A percentile compares a stretch with the other conserved stretches of the same genome.
Conservation (phyloP, 2,888 invertebrate species). For the Cyaniris semiargus region DNA sequence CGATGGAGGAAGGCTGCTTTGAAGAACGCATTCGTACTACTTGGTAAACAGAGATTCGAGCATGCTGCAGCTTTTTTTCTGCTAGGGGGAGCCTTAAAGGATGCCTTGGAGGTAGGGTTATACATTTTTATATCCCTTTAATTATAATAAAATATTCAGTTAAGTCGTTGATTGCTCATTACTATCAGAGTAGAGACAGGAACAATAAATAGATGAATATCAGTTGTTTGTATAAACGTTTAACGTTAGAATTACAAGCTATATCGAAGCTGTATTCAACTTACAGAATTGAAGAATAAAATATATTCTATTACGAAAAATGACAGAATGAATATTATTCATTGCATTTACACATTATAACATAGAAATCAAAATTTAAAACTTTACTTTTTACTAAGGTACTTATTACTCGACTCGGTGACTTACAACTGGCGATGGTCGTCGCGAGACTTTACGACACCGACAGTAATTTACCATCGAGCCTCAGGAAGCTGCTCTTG, state of each 20-base stretch:
- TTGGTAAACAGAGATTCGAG: conserved; percentile 97
- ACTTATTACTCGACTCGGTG: conserved; percentile 93
- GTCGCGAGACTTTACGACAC: conserved; percentile 95
- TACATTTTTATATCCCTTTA: background rate
- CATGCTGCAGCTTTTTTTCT: conserved; percentile 99
- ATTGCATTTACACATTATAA: too few relatives aligned
- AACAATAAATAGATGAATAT: too few relatives aligned
- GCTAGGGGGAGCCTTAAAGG: conserved; percentile 94
- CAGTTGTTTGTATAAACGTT: too few relatives aligned
- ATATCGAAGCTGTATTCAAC: too few relatives aligned
- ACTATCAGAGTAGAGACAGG: background rate
- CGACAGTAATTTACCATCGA: conserved; percentile 85
- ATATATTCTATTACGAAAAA: too few relatives aligned
- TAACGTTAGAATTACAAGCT: too few relatives aligned
- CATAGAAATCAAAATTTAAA: too few relatives aligned
- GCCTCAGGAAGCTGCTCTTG: conserved; percentile 87
- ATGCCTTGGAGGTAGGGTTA: conserved; percentile 91
- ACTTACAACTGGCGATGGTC: conserved; percentile 96
- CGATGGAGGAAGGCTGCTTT: conserved; percentile 98
- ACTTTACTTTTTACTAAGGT: conserved; percentile 81
- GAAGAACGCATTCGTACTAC: conserved; percentile 97
- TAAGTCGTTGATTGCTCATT: background rate
- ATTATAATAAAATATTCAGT: background rate
- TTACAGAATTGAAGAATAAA: too few relatives aligned
- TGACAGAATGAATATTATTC: too few relatives aligned